Base-by-base conservation (phyloP, 2,113 vertebrate genomes). In the Cephalopholis sonnerati region DNA sequence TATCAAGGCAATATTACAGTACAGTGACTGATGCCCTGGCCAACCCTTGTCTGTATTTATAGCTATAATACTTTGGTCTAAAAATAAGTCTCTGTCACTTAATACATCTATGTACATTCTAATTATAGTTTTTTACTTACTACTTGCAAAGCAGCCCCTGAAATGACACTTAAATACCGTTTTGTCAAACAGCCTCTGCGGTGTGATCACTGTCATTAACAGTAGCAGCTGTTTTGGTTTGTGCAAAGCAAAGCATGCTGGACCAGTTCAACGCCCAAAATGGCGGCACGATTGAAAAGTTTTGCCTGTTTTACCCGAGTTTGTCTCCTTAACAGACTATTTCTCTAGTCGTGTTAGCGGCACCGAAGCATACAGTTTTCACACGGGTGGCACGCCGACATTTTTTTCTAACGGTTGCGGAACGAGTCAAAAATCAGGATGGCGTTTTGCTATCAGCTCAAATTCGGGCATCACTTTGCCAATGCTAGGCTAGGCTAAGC, bases 251-350 rank as follows among this genome's bases (percentile, higher is more conserved):
- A 90, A 72, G 96, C 94, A 96, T 85, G 94, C 90, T 96, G 96
- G 95, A 93, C 91, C 93, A 89, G 93, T 90, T 94, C 92, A 91
- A 97, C 97, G 96, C 97, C 97, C 96, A 98, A 97, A 96, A 97
- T 97, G 97, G 97, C 96, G 96, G 96, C 95, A 96, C 94, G 93
- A 87, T 97, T 95, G 94, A 96, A 97, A 96, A 97, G 94, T 97
- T 95, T 87, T 82, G 53, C 87, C 75, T 91, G 90, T 92, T 85
- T 93, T 90, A 74, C 85, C 83, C 76, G 87, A 95, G 90, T 95
- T 95, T 81, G 74, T 86, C 79, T 84, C 68, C 59, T 27, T 18
- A 13, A 59, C 61, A 70, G 66, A 84, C 55, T 76, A 18, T 36
- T 54, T 32, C 3, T 66, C 5, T 70, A 25, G 16, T 17, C 2